Base-by-base conservation (phyloP, 2,113 vertebrate genomes). In the Meleagris gallopavo region DNA sequence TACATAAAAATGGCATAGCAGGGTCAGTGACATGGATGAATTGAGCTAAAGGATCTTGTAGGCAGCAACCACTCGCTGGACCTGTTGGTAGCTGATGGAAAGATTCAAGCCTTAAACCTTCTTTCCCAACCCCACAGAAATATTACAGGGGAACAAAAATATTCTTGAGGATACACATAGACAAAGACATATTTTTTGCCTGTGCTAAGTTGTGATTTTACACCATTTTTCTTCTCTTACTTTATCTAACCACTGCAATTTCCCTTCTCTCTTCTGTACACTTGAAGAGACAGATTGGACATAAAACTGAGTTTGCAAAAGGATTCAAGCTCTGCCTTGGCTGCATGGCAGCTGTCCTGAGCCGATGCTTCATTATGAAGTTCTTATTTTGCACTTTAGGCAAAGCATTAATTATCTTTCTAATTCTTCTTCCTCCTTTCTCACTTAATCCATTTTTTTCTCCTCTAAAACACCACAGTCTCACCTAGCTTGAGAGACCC, bases 361-460 rank as follows among this genome's bases (percentile, higher is more conserved):
- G 84, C 55, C 57, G 66, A 66, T 72, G 77, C 38, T 92, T 74
- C 78, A 78, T 54, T 52, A 73, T 67, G 29, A 92, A 80, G 40
- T 83, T 93, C 89, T 93, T 89, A 74, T 87, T 95, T 72, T 88
- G 54, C 41, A 72, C 88, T 72, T 95, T 58, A 83, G 87, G 72
- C 20, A 91, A 95, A 81, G 78, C 40, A 78, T 83, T 72, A 90
- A 76, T 64, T 89, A 34, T 67, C 21, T 30, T 62, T 67, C 78
- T 3, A 86, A 78, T 94, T 91, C 32, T 86, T 14, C 83, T 86
- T 92, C 41, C 57, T 81, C 12, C 21, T 86, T 81, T 82, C 48
- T 69, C 21, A 46, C 22, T 71, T 88, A 86, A 71, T 67, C 45
- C 7, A 66, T n/a, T n/a, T 78, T n/a, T 78, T 92, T 75, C 46